phyloP scores from a whole-genome alignment of 2,797 vertebrate species.

The Protosalanx chinensis region DNA sequence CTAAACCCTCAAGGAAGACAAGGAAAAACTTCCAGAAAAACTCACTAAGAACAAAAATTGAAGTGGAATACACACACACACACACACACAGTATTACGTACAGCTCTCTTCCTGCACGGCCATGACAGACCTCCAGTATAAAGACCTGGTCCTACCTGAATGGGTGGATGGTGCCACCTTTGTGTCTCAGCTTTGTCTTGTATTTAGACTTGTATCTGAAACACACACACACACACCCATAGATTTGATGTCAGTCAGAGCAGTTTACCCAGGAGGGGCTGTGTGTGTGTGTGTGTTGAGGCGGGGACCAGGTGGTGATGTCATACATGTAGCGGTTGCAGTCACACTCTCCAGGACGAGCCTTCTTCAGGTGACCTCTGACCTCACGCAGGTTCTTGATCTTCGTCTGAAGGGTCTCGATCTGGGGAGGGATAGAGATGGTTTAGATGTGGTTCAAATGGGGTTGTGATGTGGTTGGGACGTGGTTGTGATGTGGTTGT shows the following conservation, averaged over 20 bases:
- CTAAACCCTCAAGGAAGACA: too few relatives aligned
- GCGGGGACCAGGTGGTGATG: not conserved
- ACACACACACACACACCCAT: constrained; percentile 40
- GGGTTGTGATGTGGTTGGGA: not conserved
- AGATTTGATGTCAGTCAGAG: not conserved
- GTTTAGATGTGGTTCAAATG: not conserved
- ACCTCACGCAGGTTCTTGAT: constrained; percentile 95
- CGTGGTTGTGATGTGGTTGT: not conserved
- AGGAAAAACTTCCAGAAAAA: too few relatives aligned
- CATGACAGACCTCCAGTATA: not conserved
- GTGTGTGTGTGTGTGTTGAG: not conserved
- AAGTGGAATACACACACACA: too few relatives aligned
- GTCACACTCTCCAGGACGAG: constrained; percentile 87
- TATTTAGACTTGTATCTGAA: constrained; percentile 84
- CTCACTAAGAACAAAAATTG: too few relatives aligned
- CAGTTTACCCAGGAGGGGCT: not conserved
- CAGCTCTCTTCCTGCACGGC: not conserved
- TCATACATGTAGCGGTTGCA: constrained; percentile 86
- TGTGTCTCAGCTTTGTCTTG: constrained; percentile 82
- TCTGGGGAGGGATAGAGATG: constrained; percentile 63
- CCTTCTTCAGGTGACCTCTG: constrained; percentile 91
- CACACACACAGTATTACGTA: not conserved
- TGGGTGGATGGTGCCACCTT: constrained; percentile 79
- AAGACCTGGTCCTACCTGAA: constrained; percentile 77
- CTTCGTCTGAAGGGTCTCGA: constrained; percentile 95